Conservation (phyloP, 1,140 invertebrate genomes). For the Drosophila tristis region DNA sequence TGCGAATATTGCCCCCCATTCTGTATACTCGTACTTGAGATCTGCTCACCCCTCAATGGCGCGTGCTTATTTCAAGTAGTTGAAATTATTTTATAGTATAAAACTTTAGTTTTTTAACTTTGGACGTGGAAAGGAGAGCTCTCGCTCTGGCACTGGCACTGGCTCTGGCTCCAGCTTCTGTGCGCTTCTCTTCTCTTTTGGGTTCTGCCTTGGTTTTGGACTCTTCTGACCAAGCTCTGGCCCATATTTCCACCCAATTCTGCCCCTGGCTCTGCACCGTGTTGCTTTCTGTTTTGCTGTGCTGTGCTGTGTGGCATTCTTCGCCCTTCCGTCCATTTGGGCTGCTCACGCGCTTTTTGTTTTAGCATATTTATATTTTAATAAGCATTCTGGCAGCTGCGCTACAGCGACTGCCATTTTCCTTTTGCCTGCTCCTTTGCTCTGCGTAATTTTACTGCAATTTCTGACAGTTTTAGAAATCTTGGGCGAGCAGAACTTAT, state of each 20-base stretch:
- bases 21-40: constrained; percentile 39
- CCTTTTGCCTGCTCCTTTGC: constrained; percentile 8
- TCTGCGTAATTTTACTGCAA: constrained; percentile 76
- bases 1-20: background rate
- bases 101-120: constrained; percentile 83
- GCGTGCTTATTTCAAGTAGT: constrained; percentile 77
- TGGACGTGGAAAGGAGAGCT: constrained; percentile 27
- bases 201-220: constrained; percentile 8
- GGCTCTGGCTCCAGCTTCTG: background rate
- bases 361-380: constrained; percentile 83
- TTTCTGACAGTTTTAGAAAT: constrained; percentile 82
- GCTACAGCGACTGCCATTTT: constrained; percentile 45
- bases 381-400: constrained; percentile 80
- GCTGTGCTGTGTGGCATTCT: constrained; percentile 23
- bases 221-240: too few relatives aligned
- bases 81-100: constrained; percentile 82
- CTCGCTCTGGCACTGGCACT: constrained; percentile 1
- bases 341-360: constrained; percentile 61
- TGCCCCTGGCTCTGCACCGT: constrained; percentile 2
- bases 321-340: constrained; percentile 53
- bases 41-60: constrained; percentile 46
- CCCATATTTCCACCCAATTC: too few relatives aligned
- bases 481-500: constrained; percentile 76
- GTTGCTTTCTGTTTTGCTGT: constrained; percentile 26
- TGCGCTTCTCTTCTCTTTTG: background rate